Conservation (phyloP, 2,888 invertebrate genomes). For the Nephrotoma appendiculata region DNA sequence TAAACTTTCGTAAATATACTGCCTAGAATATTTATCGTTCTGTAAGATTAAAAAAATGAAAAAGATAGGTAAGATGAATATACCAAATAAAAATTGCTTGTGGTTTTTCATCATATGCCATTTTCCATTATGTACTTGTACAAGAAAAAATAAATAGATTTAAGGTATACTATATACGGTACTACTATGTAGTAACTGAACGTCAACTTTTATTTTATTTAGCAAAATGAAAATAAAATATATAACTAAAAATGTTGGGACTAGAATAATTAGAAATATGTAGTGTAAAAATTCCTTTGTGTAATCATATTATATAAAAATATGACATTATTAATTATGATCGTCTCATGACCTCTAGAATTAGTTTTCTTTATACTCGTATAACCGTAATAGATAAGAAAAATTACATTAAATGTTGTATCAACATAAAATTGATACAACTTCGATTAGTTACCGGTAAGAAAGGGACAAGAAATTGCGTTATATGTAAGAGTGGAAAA, state of each 20-base stretch:
- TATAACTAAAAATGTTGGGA: not conserved
- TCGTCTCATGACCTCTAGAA: not conserved
- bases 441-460: not conserved
- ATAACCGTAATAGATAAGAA: not conserved
- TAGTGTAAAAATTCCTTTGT: not conserved
- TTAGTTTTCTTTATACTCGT: not conserved
- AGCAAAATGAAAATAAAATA: not conserved
- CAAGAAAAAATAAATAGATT: not conserved
- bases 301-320: not conserved
- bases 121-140: not conserved
- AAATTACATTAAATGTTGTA: not conserved
- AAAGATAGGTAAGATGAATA: not conserved
- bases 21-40: not conserved
- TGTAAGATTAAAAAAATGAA: not conserved
- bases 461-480: no score
- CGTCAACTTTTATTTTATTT: not conserved
- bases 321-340: not conserved
- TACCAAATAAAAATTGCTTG: not conserved
- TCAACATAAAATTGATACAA: not conserved
- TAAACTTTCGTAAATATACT: not conserved
- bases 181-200: not conserved
- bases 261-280: not conserved
- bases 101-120: not conserved
- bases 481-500: no score
- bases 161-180: not conserved